Base-by-base conservation (phyloP, 2,113 vertebrate genomes). In the Agelaius phoeniceus region DNA sequence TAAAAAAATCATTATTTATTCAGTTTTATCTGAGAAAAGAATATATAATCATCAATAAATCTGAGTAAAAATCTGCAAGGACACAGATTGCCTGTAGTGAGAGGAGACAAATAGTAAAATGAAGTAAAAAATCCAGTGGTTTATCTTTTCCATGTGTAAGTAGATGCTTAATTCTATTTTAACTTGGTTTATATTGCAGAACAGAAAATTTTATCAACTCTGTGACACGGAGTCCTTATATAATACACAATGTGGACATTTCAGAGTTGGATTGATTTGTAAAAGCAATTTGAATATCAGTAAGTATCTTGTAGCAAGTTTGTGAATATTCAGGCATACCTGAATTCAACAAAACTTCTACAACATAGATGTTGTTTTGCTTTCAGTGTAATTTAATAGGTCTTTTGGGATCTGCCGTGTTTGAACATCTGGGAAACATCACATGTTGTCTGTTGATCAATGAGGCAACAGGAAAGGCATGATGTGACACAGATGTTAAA, bases 401-500 rank as follows among this genome's bases (percentile, higher is more conserved):
- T 52, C 93, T 77, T 92, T 87, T 76, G 95, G 93, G 96, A 96
- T 83, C 82, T 93, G 94, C 94, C 82, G 3, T 84, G 83, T 93
- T 73, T 79, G 77, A 94, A 94, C 97, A 97, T 97, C 96, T 98
- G 97, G 97, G 94, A 97, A 96, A 95, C 96, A 97, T 97, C 96
- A 89, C 61, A 94, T 90, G 68, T 92, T 87, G 91, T 95, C 95
- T 95, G 94, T 92, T 92, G 95, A 92, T 93, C 93, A 80, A 63
- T 97, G 98, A 97, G 96, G 97, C 94, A 97, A 98, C 96, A 96
- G 94, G 96, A 94, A 96, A 94, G 95, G 66, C 88, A 31, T 95
- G 96, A 98, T 98, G 92, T 87, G 90, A 97, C 97, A 95, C 97
- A 98, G 97, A 97, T 97, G 97, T 93, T 81, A 80, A 96, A 94